phyloP scores from a whole-genome alignment of 2,797 vertebrate genomes.

The Hippoglossus hippoglossus region DNA sequence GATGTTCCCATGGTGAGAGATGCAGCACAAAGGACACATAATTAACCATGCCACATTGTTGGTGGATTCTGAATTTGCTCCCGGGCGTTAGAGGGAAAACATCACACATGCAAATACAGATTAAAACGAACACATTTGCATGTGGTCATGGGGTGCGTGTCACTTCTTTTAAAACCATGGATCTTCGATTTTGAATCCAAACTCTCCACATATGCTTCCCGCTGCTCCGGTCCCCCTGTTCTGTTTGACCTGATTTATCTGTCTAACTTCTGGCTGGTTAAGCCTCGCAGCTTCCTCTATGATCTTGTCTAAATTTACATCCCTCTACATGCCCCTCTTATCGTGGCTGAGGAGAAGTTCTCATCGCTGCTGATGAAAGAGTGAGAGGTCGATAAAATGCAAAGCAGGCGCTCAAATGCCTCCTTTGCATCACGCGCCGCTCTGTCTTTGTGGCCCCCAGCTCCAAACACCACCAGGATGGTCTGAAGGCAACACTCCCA shows the following conservation, averaged over 20 bases:
- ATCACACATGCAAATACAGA: constrained; percentile 3
- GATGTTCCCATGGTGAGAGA: not conserved
- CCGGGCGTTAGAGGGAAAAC: not conserved
- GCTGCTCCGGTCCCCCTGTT: constrained; percentile 52
- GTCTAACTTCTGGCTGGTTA: constrained; percentile 61
- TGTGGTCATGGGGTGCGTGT: not conserved
- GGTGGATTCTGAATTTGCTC: constrained; percentile 8
- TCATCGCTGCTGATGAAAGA: constrained; percentile 74
- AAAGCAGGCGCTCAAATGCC: constrained; percentile 64
- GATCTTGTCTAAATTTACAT: constrained; percentile 80
- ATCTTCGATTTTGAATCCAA: constrained; percentile 29
- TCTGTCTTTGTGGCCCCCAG: constrained; percentile 46
- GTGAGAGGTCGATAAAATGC: constrained; percentile 73
- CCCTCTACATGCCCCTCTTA: constrained; percentile 73
- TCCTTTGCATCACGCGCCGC: constrained; percentile 50
- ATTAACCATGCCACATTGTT: not conserved
- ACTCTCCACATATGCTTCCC: constrained; percentile 33
- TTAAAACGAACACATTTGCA: not conserved
- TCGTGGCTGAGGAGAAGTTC: constrained; percentile 71
- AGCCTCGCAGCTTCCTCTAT: constrained; percentile 69
- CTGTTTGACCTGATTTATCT: constrained; percentile 73
- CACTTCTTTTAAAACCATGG: not conserved
- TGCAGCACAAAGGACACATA: not conserved
- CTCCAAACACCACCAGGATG: constrained; percentile 39
- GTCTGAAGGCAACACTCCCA: constrained; percentile 41